phyloP scores from a whole-genome alignment of 2,888 invertebrate species.

The Zaprionus obscuricornis region DNA sequence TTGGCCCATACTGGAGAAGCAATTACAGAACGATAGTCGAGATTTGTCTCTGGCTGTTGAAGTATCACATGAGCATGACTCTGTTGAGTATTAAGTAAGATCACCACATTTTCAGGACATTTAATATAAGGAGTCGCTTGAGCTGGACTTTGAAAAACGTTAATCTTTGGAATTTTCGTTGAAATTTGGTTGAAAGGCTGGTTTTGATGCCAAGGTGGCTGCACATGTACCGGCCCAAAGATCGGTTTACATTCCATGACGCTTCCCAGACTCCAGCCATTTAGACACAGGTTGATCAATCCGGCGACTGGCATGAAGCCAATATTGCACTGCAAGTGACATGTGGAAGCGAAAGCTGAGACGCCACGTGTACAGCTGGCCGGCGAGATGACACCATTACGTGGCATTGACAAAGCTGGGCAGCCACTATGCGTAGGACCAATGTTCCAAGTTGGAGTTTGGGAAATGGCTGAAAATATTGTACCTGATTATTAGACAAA shows the following conservation, averaged over 20 bases:
- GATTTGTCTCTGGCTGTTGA: conserved; percentile 86
- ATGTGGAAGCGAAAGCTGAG: conserved; percentile 84
- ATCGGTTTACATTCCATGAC: conserved; percentile 79
- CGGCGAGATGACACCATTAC: conserved; percentile 85
- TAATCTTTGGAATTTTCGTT: no score
- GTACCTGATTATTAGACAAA: not conserved
- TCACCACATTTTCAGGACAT: conserved; percentile 86
- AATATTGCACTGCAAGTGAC: conserved; percentile 84
- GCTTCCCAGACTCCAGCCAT: conserved; percentile 81
- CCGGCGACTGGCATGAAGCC: conserved; percentile 83
- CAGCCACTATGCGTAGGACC: no score
- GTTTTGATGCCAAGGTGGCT: conserved; percentile 18
- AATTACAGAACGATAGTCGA: conserved; percentile 87
- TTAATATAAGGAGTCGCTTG: conserved; percentile 87
- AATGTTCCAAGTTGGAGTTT: conserved; percentile 13
- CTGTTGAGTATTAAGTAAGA: conserved; percentile 84
- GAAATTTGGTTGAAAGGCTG: not conserved
- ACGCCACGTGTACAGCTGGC: conserved; percentile 84
- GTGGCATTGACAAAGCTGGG: conserved; percentile 83
- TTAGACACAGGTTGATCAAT: conserved; percentile 79
- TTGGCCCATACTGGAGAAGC: conserved; percentile 87
- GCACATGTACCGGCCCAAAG: not conserved
- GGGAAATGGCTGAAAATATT: not conserved
- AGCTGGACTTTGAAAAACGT: no score
- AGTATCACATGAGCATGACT: conserved; percentile 83